Base-by-base conservation (phyloP, 2,888 invertebrate genomes). In the Xestia sexstrigata region DNA sequence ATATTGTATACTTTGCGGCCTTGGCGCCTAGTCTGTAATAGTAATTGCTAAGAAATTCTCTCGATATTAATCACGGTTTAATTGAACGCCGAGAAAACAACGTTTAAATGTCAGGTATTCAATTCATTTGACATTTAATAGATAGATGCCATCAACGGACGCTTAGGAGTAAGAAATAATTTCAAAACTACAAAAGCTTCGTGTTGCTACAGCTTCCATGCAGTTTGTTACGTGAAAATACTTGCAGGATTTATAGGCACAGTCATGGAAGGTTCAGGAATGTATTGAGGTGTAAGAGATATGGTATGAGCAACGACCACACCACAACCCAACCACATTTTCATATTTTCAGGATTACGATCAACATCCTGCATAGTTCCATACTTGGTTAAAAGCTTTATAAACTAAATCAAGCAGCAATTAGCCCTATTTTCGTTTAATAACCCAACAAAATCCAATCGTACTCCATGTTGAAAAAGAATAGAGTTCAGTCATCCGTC, bases 1-100 rank as follows among this genome's bases (percentile, higher is more conserved):
- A 89, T 90, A 88, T 88, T 82, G 82, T 79, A 76, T 87, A 88
- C 77, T 84, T 84, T 85, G 87, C 84, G 86, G 87, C 79, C 77
- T 83, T 89, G 89, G 89, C 88, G 87, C 89, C 88, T 83, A 71
- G 79, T 85, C 87, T 83, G 76, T 70, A n/a, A 65, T 60, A 62
- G 72, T 83, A 81, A 89, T 88, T 85, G 83, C 78, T 69, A 69
- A 79, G 78, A 81, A 87, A 78, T 85, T 80, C 74, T 74, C 70
- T 65, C 47, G 70, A 78, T 72, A 68, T 82, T 75, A 75, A 80
- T 82, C 74, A 76, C 49, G 39, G 78, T 78, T 71, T 79, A 76
- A 84, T 81, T 79, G 73, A n/a, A 45, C n/a, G 69, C 75, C 70
- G 66, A 65, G 76, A 81, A 75, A 74, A 78, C 62, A 66, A 74